Evolutionary conservation across 2,888 invertebrate genomes (phyloP).

Genomic region (Lottia scabra): DNA sequence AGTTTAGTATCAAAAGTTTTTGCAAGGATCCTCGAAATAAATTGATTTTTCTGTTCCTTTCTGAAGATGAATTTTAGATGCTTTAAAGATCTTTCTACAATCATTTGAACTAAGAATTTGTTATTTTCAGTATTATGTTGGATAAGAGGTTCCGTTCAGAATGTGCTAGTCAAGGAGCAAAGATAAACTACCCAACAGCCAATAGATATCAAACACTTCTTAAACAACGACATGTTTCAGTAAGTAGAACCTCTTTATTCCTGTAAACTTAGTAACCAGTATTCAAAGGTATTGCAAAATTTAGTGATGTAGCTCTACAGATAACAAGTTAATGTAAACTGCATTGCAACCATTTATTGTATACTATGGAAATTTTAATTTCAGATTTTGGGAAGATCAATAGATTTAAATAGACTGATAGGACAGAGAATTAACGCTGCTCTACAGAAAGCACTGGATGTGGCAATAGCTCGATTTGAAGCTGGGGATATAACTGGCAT

Average conservation of each 20-base stretch:
- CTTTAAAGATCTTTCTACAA: too few species aligned
- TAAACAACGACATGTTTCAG: constrained; percentile 93
- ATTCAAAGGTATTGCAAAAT: too few species aligned
- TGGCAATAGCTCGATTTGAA: constrained; percentile 96
- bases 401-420: constrained; percentile 92
- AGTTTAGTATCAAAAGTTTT: too few species aligned
- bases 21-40: too few species aligned
- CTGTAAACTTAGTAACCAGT: too few species aligned
- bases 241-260: constrained; percentile 32
- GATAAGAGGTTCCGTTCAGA: constrained; percentile 98
- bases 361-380: constrained; percentile 22
- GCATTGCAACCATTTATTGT: too few species aligned
- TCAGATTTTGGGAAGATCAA: constrained; percentile 88
- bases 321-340: too few species aligned
- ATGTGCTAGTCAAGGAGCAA: constrained; percentile 89
- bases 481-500: constrained; percentile 96
- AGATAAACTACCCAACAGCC: constrained; percentile 76
- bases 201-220: constrained; percentile 95
- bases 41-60: too few species aligned
- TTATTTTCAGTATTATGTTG: constrained; percentile 82
- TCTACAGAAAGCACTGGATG: constrained; percentile 93
- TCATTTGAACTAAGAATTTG: too few species aligned
- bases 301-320: too few species aligned
- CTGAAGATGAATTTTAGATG: too few species aligned
- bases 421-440: constrained; percentile 96